Evolutionary conservation across 2,797 vertebrate species (phyloP), one percentile per base, ranked within the genome.

Genomic region (Hylomyscus alleni): DNA sequence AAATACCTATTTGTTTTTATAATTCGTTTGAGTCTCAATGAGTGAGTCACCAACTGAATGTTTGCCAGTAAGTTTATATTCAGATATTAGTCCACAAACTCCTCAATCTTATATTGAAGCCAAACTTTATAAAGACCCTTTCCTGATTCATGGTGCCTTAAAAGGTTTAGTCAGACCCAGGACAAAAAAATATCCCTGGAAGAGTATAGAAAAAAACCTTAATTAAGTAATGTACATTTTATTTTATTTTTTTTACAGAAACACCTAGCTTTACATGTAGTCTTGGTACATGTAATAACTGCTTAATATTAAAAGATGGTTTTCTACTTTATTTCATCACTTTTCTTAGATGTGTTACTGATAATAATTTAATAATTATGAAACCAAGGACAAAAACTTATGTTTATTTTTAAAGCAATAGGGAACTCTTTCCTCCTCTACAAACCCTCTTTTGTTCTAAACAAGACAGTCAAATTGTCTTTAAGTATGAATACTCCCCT

Each of bases 401-500:
- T 65, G 10, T 47, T 76, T 24, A 29, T 93, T 96, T 94, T 76
- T 78, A 90, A 96, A 97, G 26, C 29, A 69, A 9, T 3, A 19
- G 40, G n/a, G n/a, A 6, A 31, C 75, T 95, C 90, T 54, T 4
- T 7, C n/a, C n/a, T 85, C 82, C 29, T 96, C 58, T 76, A 37
- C 56, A 56, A 69, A 78, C 5, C 2, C 5, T 3, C 62, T 92
- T 95, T 87, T 60, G 72, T 94, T 82, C 91, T 52, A 50, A 96
- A 92, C 24, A n/a, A 90, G 24, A 95, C 22, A 95, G 73, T 76
- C 31, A 62, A 60, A 84, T 93, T 97, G 62, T 95, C 87, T 97
- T 98, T 97, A 98, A 98, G 98, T 98, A 98, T 97, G 98, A 98
- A 98, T 94, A 73, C 12, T 97, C 91, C 37, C 77, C 93, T 98